Conservation (phyloP, 2,797 vertebrate genomes). For the Alouatta caraya region DNA sequence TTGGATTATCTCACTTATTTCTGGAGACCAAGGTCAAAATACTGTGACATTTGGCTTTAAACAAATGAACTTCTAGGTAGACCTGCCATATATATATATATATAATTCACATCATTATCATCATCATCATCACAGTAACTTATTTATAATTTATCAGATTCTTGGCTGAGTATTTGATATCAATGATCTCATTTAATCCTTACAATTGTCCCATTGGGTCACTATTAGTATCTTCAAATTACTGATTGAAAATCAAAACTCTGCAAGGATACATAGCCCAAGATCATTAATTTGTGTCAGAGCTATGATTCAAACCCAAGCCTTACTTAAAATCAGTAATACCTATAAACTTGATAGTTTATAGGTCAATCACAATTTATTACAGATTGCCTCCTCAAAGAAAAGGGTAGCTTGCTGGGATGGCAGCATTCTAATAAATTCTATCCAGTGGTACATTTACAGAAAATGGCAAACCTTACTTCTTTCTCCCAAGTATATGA, state of each 20-base stretch:
- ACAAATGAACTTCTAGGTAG: not conserved
- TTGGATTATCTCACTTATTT: not conserved
- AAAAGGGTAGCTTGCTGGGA: not conserved
- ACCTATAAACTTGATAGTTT: not conserved
- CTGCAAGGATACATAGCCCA: not conserved
- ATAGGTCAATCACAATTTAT: not conserved
- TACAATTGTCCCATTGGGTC: not conserved
- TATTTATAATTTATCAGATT: not conserved
- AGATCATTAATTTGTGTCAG: not conserved
- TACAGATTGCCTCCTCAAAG: not conserved
- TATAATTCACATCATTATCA: not conserved
- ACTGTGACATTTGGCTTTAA: not conserved
- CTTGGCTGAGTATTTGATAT: not conserved
- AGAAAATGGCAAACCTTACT: not conserved
- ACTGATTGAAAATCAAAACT: not conserved
- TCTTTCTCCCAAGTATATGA: not conserved
- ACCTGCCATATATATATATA: not conserved
- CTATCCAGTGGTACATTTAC: not conserved
- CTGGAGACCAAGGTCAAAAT: not conserved
- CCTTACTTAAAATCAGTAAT: not conserved
- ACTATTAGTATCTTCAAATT: not conserved
- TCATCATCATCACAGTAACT: not conserved
- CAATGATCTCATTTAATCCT: not conserved
- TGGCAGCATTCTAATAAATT: not conserved
- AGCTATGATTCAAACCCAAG: not conserved